A percentile compares a stretch with the other conserved stretches of the same genome.
Evolutionary conservation across 1,140 invertebrate genomes (phyloP).

Genomic region (Diorhabda sublineata): DNA sequence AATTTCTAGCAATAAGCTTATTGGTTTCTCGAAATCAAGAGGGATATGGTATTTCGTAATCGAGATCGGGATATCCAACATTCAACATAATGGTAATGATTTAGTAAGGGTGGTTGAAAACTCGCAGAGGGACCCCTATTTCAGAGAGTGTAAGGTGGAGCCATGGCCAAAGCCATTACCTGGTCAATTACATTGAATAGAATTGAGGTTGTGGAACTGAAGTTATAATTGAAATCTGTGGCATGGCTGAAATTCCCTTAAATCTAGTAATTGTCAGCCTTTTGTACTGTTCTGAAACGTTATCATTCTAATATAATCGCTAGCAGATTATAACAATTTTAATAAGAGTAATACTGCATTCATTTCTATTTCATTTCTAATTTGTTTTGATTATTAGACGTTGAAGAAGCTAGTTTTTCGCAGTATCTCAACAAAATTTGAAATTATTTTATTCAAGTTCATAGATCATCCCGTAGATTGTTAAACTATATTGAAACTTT

Average conservation of each 20-base stretch:
- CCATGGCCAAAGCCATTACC: constrained; percentile 47
- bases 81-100: constrained; percentile 22
- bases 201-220: constrained; percentile 44
- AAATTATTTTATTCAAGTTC: no score
- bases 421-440: no score
- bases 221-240: constrained; percentile 48
- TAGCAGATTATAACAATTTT: not conserved
- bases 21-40: no score
- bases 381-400: no score
- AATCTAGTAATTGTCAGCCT: constrained; percentile 47
- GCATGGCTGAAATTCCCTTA: constrained; percentile 46
- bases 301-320: constrained; percentile 4
- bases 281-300: constrained; percentile 37
- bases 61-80: not conserved
- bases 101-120: constrained; percentile 17
- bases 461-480: no score
- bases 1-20: no score
- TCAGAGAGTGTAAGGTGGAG: constrained; percentile 40
- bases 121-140: constrained; percentile 27
- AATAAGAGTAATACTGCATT: constrained; percentile 1
- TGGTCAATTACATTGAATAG: constrained; percentile 48
- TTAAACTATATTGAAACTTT: no score
- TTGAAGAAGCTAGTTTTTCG: no score
- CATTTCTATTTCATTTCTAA: no score
- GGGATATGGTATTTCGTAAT: no score